Percentiles rank a stretch among this genome's conserved stretches.
Evolutionary conservation across 2,797 vertebrate species (phyloP).

Genomic region (Orientallactaga sibirica): DNA sequence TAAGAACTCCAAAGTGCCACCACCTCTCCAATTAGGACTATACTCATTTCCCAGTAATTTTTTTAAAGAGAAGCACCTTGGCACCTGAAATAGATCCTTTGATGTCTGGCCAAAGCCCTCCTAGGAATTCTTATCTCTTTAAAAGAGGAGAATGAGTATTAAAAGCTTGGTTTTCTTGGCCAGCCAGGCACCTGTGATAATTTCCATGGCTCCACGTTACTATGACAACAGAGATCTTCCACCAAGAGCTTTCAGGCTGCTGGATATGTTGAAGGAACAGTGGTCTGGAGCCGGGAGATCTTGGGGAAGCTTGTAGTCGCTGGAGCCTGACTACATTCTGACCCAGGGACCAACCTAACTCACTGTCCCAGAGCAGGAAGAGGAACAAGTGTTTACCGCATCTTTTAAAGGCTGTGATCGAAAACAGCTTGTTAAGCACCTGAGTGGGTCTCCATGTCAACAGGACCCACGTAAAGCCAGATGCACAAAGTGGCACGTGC

Average conservation of each 20-base stretch:
- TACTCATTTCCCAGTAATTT: background rate
- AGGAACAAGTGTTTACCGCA: background rate
- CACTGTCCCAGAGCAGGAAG: background rate
- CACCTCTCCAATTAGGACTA: background rate
- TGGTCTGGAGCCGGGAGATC: background rate
- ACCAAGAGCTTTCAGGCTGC: background rate
- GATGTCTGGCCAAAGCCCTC: slow-evolving; percentile 57
- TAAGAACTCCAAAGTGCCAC: background rate
- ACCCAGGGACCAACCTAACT: background rate
- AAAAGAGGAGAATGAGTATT: slow-evolving; percentile 32
- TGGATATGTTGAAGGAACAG: background rate
- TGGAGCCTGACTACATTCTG: background rate
- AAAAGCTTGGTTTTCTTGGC: slow-evolving; percentile 49
- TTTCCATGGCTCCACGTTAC: slow-evolving; percentile 42
- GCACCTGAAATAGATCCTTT: slow-evolving; percentile 54
- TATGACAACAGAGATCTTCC: slow-evolving; percentile 66
- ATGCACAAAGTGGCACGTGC: too few relatives aligned
- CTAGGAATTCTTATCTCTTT: slow-evolving; percentile 56
- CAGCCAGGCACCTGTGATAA: slow-evolving; percentile 47
- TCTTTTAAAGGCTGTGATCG: background rate
- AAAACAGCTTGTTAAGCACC: background rate
- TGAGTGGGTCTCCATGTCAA: background rate
- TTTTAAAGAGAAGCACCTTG: slow-evolving; percentile 39
- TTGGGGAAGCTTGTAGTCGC: too few relatives aligned
- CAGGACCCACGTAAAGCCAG: too few relatives aligned